Conservation (phyloP, 2,888 invertebrate genomes). For the Steinernema hermaphroditum region DNA sequence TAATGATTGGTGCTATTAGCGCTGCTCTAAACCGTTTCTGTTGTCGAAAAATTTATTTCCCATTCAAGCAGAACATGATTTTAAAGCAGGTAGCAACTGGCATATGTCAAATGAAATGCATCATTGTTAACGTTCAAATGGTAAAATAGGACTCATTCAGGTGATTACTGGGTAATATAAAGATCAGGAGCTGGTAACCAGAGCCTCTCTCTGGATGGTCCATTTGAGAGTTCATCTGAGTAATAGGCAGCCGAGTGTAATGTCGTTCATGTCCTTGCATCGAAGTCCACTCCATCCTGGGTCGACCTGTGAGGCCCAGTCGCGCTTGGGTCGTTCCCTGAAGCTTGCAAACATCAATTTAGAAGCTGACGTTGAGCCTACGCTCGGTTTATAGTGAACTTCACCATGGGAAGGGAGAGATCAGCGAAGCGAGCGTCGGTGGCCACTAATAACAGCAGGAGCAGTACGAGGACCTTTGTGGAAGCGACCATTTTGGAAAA, state of each 20-base stretch:
- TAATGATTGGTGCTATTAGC: too few relatives aligned
- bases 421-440: too few relatives aligned
- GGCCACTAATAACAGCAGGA: too few relatives aligned
- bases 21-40: too few relatives aligned
- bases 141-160: neutral
- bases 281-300: constrained; percentile 11
- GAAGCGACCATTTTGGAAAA: too few relatives aligned
- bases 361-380: too few relatives aligned
- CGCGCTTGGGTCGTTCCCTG: neutral
- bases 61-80: neutral
- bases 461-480: too few relatives aligned
- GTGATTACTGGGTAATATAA: neutral
- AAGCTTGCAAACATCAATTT: neutral
- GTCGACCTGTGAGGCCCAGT: neutral
- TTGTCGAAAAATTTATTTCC: too few relatives aligned
- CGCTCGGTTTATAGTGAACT: too few relatives aligned
- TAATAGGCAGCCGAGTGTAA: neutral
- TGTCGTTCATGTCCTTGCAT: neutral
- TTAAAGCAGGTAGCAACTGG: neutral
- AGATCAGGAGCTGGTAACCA: too few relatives aligned
- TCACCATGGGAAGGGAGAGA: too few relatives aligned
- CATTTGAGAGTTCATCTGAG: neutral
- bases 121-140: neutral
- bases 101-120: neutral
- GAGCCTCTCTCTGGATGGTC: too few relatives aligned